Conservation (phyloP, 2,888 invertebrate species). For the Mythimna ferrago region DNA sequence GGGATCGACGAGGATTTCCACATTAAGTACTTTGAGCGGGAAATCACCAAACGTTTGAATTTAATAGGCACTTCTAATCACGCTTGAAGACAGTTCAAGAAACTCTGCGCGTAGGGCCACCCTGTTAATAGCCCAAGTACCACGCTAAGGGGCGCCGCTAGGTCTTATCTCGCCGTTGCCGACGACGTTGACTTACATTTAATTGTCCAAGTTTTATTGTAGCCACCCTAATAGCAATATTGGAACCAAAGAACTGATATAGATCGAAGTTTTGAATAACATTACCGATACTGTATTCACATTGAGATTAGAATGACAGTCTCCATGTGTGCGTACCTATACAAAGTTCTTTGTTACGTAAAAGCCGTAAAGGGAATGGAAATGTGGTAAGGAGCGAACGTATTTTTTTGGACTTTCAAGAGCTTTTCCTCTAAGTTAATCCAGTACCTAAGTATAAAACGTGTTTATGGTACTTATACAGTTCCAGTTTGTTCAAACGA, state of each 20-base stretch:
- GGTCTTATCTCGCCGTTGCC: conserved; percentile 85
- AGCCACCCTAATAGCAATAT: conserved; percentile 84
- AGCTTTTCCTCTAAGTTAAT: conserved; percentile 47
- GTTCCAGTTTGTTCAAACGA: conserved; percentile 45
- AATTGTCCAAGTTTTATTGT: conserved; percentile 89
- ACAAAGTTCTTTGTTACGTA: conserved; percentile 52
- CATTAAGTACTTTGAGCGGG: conserved; percentile 61
- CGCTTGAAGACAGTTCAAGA: conserved; percentile 76
- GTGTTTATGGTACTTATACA: conserved; percentile 52
- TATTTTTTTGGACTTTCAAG: conserved; percentile 50
- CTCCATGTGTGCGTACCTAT: conserved; percentile 49
- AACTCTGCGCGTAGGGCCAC: conserved; percentile 76
- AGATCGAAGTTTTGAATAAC: conserved; percentile 74
- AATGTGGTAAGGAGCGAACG: conserved; percentile 40
- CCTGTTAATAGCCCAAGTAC: conserved; percentile 86
- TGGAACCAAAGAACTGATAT: conserved; percentile 79
- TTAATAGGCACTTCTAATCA: conserved; percentile 79
- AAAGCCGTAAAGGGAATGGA: conserved; percentile 58
- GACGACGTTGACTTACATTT: conserved; percentile 86
- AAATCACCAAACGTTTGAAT: conserved; percentile 68
- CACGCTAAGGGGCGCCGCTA: conserved; percentile 81
- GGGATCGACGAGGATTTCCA: conserved; percentile 60
- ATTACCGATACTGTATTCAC: conserved; percentile 71
- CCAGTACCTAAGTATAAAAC: conserved; percentile 47
- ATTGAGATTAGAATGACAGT: conserved; percentile 57